Evolutionary conservation across 2,888 invertebrate species (phyloP).

Genomic region (Carterocephalus palaemon): DNA sequence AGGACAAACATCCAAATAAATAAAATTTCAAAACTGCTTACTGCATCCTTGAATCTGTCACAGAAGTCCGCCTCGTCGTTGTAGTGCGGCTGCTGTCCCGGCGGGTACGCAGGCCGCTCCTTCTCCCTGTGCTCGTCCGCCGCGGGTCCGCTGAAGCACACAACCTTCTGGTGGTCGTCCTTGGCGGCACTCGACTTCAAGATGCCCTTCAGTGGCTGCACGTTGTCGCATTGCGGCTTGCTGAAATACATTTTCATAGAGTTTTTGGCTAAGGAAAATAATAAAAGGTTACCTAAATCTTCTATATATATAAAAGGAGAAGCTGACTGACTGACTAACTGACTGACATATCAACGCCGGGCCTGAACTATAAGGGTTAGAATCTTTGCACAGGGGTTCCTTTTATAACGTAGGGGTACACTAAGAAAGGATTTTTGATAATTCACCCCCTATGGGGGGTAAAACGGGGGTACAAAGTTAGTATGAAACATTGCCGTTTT

Average conservation of each 20-base stretch:
- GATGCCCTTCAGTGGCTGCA: constrained; percentile 64
- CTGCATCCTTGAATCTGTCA: constrained; percentile 51
- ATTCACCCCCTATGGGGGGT: too few relatives aligned
- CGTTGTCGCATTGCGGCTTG: constrained; percentile 56
- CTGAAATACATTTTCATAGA: constrained; percentile 44
- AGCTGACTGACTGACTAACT: too few relatives aligned
- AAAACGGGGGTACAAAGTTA: too few relatives aligned
- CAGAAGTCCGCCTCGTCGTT: constrained; percentile 58
- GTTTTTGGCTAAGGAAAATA: neutral
- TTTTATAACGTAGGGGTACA: too few relatives aligned
- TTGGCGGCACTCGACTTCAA: constrained; percentile 60
- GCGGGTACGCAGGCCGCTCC: constrained; percentile 39
- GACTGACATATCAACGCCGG: too few relatives aligned
- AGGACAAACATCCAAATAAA: neutral
- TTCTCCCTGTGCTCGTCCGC: constrained; percentile 46
- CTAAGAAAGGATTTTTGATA: too few relatives aligned
- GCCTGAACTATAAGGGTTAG: too few relatives aligned
- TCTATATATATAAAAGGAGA: too few relatives aligned
- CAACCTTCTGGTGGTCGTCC: constrained; percentile 71
- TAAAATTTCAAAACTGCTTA: constrained; percentile 38
- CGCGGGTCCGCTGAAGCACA: constrained; percentile 70
- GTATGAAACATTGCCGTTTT: too few relatives aligned
- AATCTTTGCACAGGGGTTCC: too few relatives aligned
- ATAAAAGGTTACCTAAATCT: too few relatives aligned
- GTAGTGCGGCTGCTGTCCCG: constrained; percentile 58